phyloP scores from a whole-genome alignment of 1,140 invertebrate genomes.

The Phymastichus coffea region DNA sequence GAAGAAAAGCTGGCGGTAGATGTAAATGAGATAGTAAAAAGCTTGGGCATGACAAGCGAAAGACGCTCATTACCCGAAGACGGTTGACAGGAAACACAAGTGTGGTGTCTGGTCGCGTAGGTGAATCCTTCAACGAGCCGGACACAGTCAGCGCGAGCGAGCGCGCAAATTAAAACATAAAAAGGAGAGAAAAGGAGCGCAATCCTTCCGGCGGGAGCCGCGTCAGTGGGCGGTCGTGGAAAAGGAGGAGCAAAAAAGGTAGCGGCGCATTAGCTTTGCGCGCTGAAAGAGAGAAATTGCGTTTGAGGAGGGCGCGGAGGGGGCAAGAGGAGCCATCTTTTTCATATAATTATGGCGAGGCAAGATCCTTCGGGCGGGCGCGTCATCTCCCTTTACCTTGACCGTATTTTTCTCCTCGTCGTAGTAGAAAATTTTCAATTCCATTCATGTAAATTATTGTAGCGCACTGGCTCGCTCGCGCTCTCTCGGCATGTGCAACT shows the following conservation, averaged over 20 bases:
- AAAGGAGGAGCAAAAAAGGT: not conserved
- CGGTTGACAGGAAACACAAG: no score
- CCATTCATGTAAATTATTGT: slow-evolving; percentile 60
- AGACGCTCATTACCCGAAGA: no score
- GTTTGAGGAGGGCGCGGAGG: slow-evolving; percentile 15
- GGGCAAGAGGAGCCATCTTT: slow-evolving; percentile 43
- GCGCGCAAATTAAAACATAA: slow-evolving; percentile 46
- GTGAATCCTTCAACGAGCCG: slow-evolving; percentile 36
- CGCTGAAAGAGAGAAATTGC: not conserved
- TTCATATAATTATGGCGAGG: slow-evolving; percentile 51
- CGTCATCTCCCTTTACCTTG: slow-evolving; percentile 16
- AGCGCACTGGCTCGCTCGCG: slow-evolving; percentile 42
- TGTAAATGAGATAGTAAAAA: no score
- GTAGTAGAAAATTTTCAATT: slow-evolving; percentile 60
- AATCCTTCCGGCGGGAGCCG: not conserved
- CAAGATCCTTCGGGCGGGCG: slow-evolving; percentile 42
- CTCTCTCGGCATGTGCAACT: slow-evolving; percentile 55
- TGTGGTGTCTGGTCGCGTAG: no score
- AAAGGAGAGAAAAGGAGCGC: slow-evolving; percentile 34
- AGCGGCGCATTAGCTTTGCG: not conserved
- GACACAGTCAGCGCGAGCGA: slow-evolving; percentile 40
- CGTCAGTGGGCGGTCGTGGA: slow-evolving; percentile 3
- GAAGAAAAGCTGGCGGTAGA: no score
- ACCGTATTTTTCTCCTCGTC: not conserved
- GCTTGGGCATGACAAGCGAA: no score